Base-by-base conservation (phyloP, 2,797 vertebrate species). In the Lacerta agilis region DNA sequence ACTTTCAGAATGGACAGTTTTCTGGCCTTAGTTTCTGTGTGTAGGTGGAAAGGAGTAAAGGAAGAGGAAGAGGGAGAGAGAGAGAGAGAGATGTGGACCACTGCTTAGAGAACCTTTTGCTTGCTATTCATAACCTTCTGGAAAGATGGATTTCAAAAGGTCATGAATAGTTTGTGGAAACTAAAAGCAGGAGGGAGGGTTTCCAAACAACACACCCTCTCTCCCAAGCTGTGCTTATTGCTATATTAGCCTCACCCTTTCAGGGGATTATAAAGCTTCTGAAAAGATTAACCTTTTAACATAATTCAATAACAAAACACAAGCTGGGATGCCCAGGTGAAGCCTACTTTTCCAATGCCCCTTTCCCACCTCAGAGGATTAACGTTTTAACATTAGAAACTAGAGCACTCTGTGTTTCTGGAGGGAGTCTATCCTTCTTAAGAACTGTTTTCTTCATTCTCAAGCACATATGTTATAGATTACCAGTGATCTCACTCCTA, bases 221-320 rank as follows among this genome's bases (percentile, higher is more conserved):
- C 18, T 87, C 49, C 45, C 66, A 20, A 17, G n/a, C 66, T 0
- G 1, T 17, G 58, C 80, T 83, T 81, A 89, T 18, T 81, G 82
- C 36, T 84, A 17, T 67, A 88, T 43, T 55, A 83, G 38, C 78
- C 88, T 92, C 87, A 73, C 90, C 91, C 88, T 58, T 89, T 83
- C 27, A 89, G 86, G 6, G 0, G 91, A 1, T 64, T 58, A 72
- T 1, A 58, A 82, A 38, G 90, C 69, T 64, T 49, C 79, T 0
- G 58, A 86, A 90, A 88, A 90, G 83, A 87, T 43, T 94, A 92
- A 95, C 90, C 92, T 95, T 93, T 89, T 93, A 79, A 29, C 49
- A 73, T n/a, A 66, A 27, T 64, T 87, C 72, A 87, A 69, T 80
- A 77, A 67, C 91, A 90, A 92, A 95, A 92, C 87, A 92, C 69